A percentile compares a stretch with the other conserved stretches of the same genome.
These are phyloP conservation scores for Caiman crocodilus DNA, from an alignment of 2,797 vertebrate species.

Conservation along the genomic window DNA sequence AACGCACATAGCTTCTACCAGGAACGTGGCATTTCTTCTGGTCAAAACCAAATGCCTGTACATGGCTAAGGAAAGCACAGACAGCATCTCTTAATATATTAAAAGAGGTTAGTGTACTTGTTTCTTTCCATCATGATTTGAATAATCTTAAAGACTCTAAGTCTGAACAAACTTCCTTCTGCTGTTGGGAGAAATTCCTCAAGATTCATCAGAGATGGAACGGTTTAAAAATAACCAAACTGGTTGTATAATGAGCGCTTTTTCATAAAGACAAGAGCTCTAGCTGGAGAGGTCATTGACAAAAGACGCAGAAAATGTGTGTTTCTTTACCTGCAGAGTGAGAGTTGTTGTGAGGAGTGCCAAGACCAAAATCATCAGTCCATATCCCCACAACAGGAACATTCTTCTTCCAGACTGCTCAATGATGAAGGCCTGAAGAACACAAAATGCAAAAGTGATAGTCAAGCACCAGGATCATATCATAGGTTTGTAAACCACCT, in stretches of 20 bases:
- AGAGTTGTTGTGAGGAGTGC: conserved; percentile 86
- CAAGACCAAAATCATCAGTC: conserved; percentile 87
- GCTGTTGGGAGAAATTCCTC: neutral
- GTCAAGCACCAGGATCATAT: neutral
- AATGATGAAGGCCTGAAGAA: conserved; percentile 83
- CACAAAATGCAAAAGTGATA: neutral
- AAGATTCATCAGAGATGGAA: neutral
- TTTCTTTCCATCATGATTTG: neutral
- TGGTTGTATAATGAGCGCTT: neutral
- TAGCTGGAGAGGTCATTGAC: too few species aligned
- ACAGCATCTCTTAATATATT: neutral
- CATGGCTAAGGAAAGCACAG: neutral
- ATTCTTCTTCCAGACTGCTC: conserved; percentile 84
- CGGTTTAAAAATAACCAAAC: neutral
- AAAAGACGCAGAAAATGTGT: neutral
- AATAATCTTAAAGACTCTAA: neutral
- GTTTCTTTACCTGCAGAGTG: conserved; percentile 82
- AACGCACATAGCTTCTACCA: too few species aligned
- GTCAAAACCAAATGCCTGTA: too few species aligned
- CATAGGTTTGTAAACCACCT: neutral
- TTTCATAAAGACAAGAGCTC: neutral
- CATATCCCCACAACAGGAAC: conserved; percentile 86
- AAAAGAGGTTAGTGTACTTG: neutral
- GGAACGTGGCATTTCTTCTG: too few species aligned
- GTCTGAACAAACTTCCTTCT: neutral